These are phyloP conservation scores for Halocynthia aurantium DNA, from an alignment of 23 tunicate genomes.

Conservation along the genomic window DNA sequence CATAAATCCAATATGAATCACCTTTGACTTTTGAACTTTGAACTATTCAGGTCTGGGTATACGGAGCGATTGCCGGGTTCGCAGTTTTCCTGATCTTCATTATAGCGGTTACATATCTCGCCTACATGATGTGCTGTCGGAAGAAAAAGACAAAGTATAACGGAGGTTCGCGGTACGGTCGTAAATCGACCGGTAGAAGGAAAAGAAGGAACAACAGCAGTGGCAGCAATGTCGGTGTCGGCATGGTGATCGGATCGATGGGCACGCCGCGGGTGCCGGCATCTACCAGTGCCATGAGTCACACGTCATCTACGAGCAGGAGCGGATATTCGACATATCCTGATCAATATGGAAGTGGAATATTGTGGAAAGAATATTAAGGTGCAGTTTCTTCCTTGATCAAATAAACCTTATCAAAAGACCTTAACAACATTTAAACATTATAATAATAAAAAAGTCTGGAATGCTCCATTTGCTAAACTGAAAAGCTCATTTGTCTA, in stretches of 20 bases:
- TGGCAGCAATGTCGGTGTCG: conserved; percentile 74
- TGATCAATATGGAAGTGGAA: conserved; percentile 51
- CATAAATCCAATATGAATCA: background rate
- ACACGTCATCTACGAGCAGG: conserved; percentile 47
- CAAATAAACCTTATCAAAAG: too few species aligned
- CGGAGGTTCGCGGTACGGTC: background rate
- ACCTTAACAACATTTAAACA: too few species aligned
- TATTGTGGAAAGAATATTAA: conserved; percentile 12
- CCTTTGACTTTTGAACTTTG: background rate
- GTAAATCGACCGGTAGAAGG: conserved; percentile 8
- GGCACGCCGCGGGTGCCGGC: conserved; percentile 5
- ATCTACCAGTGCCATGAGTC: conserved; percentile 22
- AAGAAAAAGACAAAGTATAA: conserved; percentile 2
- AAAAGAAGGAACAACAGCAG: conserved; percentile 39
- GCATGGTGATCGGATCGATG: conserved; percentile 30
- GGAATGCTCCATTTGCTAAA: too few species aligned
- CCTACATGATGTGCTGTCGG: conserved; percentile 42
- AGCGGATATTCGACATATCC: conserved; percentile 39
- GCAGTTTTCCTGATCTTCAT: conserved; percentile 49
- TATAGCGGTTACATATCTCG: conserved; percentile 56
- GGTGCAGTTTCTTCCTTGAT: too few species aligned
- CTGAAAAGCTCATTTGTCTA: too few species aligned
- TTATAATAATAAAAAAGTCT: too few species aligned
- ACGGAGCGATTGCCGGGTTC: conserved; percentile 78
- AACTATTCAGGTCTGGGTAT: conserved; percentile 66